Conservation (phyloP, 2,888 invertebrate genomes). For the Endomychus coccineus region DNA sequence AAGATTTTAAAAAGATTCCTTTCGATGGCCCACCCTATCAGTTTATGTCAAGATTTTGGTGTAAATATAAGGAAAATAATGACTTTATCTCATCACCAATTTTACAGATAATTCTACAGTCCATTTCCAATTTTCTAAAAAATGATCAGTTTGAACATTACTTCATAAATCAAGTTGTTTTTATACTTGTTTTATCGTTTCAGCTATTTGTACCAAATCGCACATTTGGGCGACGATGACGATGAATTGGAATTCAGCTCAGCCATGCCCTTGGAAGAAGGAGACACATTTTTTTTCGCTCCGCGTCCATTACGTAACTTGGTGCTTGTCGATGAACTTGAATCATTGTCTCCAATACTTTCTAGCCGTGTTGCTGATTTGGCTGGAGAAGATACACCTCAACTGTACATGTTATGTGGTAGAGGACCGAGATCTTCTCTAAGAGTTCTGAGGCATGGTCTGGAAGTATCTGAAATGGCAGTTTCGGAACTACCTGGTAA, state of each 20-base stretch:
- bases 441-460: constrained; percentile 88
- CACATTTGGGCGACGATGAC: constrained; percentile 98
- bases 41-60: too few species aligned
- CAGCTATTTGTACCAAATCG: constrained; percentile 96
- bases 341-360: constrained; percentile 89
- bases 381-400: constrained; percentile 98
- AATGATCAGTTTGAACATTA: too few species aligned
- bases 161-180: too few species aligned
- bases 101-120: too few species aligned
- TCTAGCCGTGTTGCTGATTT: constrained; percentile 78
- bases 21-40: too few species aligned
- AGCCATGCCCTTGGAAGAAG: constrained; percentile 96
- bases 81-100: constrained; percentile 6
- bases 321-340: constrained; percentile 93
- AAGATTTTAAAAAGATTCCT: too few species aligned
- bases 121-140: too few species aligned
- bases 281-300: constrained; percentile 98
- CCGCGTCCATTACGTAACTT: constrained; percentile 89
- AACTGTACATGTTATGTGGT: constrained; percentile 93
- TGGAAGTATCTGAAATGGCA: constrained; percentile 99
- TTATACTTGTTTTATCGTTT: constrained; percentile 28
- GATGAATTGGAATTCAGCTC: constrained; percentile 98
- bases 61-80: too few species aligned
- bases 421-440: constrained; percentile 91
- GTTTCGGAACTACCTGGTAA: constrained; percentile 99